Conservation (phyloP, 1,140 invertebrate genomes). For the Drosophila mayri region DNA sequence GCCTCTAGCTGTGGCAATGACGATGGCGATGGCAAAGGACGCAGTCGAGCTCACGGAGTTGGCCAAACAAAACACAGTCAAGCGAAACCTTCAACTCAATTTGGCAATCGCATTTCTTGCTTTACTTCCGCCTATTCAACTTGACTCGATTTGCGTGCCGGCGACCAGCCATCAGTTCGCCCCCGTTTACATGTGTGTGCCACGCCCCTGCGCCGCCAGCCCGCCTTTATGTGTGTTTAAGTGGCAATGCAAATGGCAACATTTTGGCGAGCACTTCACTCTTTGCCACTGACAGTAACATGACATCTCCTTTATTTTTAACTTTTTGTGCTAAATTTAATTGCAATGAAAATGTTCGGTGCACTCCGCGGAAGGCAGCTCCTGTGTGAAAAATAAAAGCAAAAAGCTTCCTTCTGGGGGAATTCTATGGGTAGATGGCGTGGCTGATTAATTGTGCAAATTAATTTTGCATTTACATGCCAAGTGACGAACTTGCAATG, state of each 20-base stretch:
- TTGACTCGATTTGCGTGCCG: constrained; percentile 82
- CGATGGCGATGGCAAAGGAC: constrained; percentile 51
- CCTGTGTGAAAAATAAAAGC: constrained; percentile 15
- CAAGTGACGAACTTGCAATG: constrained; percentile 58
- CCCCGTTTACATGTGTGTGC: constrained; percentile 34
- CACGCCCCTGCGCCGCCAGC: constrained; percentile 7
- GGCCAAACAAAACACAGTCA: constrained; percentile 83
- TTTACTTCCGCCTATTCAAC: constrained; percentile 83
- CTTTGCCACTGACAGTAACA: constrained; percentile 73
- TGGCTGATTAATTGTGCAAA: constrained; percentile 78
- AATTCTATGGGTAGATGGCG: constrained; percentile 36
- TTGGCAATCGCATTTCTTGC: constrained; percentile 83
- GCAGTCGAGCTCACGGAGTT: constrained; percentile 62
- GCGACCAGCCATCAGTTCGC: constrained; percentile 57
- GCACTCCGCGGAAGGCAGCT: constrained; percentile 33
- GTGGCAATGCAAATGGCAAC: constrained; percentile 83
- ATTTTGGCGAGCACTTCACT: constrained; percentile 77
- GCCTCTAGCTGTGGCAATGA: constrained; percentile 10
- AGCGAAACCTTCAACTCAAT: constrained; percentile 83
- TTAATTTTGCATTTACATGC: constrained; percentile 75
- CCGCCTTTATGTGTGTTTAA: constrained; percentile 79
- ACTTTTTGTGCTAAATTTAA: constrained; percentile 76
- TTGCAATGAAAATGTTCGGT: constrained; percentile 74
- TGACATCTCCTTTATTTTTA: constrained; percentile 49
- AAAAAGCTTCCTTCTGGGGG: constrained; percentile 31